These are phyloP conservation scores for Gymnocheta viridis DNA, from an alignment of 2,888 invertebrate species.

Conservation along the genomic window DNA sequence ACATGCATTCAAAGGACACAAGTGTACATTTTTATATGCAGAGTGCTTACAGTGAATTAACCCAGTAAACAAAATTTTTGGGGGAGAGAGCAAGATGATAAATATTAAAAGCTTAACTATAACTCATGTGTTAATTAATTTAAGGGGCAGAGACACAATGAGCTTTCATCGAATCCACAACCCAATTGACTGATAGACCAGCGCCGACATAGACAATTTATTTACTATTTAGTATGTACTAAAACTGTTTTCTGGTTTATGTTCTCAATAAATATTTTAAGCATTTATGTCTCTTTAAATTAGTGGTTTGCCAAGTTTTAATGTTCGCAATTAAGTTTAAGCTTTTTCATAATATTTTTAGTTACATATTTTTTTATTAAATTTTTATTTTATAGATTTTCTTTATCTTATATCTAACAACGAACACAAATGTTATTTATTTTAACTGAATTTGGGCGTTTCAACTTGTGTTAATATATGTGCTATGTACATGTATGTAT, in stretches of 20 bases:
- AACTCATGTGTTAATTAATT: no score
- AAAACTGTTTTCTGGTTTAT: background rate
- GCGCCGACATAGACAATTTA: background rate
- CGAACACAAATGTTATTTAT: no score
- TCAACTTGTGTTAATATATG: no score
- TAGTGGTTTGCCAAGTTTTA: slow-evolving; percentile 1
- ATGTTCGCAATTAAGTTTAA: slow-evolving; percentile 36
- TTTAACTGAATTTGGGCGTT: no score
- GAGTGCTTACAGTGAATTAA: background rate
- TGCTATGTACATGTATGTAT: no score
- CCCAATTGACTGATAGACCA: background rate
- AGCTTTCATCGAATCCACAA: no score
- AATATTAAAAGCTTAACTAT: no score
- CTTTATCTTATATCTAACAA: background rate
- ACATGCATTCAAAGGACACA: background rate
- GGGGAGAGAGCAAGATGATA: no score
- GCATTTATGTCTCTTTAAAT: slow-evolving; percentile 32
- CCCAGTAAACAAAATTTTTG: background rate
- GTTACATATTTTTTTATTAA: background rate
- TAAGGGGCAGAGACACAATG: no score
- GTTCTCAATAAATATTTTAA: background rate
- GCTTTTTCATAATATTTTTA: background rate
- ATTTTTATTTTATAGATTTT: background rate
- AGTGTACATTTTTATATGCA: background rate
- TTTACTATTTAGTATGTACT: background rate